These are phyloP conservation scores for Aphaenogaster floridana DNA, from an alignment of 1,140 invertebrate genomes.

Conservation along the genomic window DNA sequence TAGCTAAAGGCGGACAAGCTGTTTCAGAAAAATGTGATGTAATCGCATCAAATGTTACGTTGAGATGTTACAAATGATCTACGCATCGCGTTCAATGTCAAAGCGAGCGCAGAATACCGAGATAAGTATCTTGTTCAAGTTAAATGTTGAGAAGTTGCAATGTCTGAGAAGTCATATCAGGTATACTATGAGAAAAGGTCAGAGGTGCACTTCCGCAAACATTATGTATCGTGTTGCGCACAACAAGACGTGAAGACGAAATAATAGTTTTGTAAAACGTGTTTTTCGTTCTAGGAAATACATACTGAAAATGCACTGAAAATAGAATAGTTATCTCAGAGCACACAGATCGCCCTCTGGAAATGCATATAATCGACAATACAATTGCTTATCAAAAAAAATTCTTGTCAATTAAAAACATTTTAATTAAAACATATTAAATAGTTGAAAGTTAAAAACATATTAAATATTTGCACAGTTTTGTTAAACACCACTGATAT, in stretches of 20 bases:
- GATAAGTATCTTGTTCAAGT: neutral
- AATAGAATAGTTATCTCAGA: neutral
- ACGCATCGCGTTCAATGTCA: neutral
- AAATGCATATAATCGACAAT: neutral
- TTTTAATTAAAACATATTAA: neutral
- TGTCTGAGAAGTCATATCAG: neutral
- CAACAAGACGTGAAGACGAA: neutral
- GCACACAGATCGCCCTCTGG: neutral
- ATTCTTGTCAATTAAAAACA: neutral
- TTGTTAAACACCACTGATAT: neutral
- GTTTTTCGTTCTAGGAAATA: neutral
- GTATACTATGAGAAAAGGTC: neutral
- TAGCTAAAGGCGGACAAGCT: neutral
- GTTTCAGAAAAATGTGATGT: neutral
- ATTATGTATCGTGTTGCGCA: neutral
- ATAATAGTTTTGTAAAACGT: neutral
- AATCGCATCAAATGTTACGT: conserved; percentile 12
- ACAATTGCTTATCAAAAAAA: neutral
- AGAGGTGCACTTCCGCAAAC: conserved; percentile 8
- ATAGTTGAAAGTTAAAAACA: neutral
- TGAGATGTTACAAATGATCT: neutral
- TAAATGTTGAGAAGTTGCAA: neutral
- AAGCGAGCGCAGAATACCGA: neutral
- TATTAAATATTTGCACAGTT: neutral
- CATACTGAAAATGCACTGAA: neutral